A percentile compares a stretch with the other conserved stretches of the same genome.
phyloP scores from a whole-genome alignment of 2,113 vertebrate species.

The Sitta europaea region DNA sequence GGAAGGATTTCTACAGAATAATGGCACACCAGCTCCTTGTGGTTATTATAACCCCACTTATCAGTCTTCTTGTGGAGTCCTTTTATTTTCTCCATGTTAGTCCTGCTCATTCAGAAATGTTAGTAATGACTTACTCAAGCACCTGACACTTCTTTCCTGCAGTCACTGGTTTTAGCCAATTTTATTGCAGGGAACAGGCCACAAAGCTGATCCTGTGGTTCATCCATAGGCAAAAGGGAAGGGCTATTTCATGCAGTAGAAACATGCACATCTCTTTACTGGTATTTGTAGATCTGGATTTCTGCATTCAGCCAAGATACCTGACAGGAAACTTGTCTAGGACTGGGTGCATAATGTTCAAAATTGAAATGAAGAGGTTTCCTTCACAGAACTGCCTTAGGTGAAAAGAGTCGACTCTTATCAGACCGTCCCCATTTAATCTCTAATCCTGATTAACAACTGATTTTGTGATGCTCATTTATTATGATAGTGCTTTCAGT shows the following conservation, averaged over 20 bases:
- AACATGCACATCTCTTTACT: not conserved
- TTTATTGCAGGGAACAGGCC: not conserved
- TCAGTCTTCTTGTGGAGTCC: not conserved
- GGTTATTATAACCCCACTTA: not conserved
- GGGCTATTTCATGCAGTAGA: not conserved
- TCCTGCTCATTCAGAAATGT: not conserved
- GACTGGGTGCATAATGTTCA: not conserved
- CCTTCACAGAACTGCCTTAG: not conserved
- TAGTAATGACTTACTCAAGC: not conserved
- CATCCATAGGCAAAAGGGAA: not conserved
- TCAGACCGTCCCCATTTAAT: not conserved
- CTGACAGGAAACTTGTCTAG: not conserved
- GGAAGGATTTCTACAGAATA: not conserved
- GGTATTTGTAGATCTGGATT: not conserved
- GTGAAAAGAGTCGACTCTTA: not conserved
- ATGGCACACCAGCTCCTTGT: not conserved
- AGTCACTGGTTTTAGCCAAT: not conserved
- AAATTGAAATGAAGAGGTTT: not conserved
- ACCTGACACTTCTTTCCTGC: not conserved
- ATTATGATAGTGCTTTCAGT: not conserved
- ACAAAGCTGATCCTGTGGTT: not conserved
- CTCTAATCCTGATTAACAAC: slow-evolving; percentile 14
- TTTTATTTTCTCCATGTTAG: not conserved
- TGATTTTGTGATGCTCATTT: not conserved
- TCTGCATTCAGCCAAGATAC: not conserved